These are phyloP conservation scores for Trichonephila inaurata DNA, from an alignment of 1,140 invertebrate species.

Conservation along the genomic window DNA sequence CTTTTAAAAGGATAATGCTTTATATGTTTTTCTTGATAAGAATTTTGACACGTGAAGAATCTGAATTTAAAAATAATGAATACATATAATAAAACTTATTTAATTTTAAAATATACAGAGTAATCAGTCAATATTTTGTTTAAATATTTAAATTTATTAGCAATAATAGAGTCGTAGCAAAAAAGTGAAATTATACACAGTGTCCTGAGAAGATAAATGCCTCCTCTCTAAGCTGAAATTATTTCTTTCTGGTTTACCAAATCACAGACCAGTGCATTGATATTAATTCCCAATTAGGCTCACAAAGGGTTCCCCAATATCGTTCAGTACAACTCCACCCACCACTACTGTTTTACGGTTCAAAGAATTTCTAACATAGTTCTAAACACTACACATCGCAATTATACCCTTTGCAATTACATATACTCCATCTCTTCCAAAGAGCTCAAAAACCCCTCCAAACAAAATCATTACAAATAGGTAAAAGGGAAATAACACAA, in stretches of 20 bases:
- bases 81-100: too few relatives aligned
- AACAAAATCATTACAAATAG: background rate
- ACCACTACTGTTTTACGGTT: background rate
- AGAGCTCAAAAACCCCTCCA: background rate
- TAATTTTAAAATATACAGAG: too few relatives aligned
- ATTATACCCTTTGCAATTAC: constrained; percentile 14
- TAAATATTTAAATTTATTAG: too few relatives aligned
- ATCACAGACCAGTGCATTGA: background rate
- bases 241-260: background rate
- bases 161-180: too few relatives aligned
- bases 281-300: constrained; percentile 26
- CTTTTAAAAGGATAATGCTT: too few relatives aligned
- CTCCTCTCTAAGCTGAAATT: background rate
- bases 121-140: too few relatives aligned
- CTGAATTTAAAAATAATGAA: too few relatives aligned
- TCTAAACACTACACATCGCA: background rate
- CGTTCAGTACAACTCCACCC: background rate
- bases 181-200: too few relatives aligned
- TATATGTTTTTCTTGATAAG: too few relatives aligned
- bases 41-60: too few relatives aligned
- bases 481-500: background rate
- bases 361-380: background rate
- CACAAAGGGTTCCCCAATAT: background rate
- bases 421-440: background rate
- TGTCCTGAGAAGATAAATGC: background rate